Evolutionary conservation across 2,888 invertebrate species (phyloP).

Genomic region (Celastrina argiolus): DNA sequence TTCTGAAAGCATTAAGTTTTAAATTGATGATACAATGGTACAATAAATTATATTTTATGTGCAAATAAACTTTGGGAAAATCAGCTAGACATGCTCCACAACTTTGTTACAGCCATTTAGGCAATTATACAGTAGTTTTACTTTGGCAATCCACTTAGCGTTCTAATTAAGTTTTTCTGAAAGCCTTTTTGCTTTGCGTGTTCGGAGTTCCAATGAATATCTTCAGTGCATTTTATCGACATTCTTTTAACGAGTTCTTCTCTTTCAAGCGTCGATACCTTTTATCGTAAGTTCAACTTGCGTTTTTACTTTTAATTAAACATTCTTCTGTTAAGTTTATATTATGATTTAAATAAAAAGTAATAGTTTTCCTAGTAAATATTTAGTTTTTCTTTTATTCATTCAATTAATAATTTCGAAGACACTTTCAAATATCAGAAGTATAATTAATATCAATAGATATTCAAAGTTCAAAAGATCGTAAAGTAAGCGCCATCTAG

Average conservation of each 20-base stretch:
- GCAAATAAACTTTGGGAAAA: constrained; percentile 8
- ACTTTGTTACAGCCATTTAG: constrained; percentile 35
- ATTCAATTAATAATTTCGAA: no score
- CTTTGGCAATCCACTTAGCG: constrained; percentile 46
- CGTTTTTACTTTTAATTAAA: no score
- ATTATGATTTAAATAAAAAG: no score
- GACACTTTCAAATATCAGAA: no score
- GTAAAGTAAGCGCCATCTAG: constrained; percentile 69
- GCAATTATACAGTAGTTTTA: constrained; percentile 48
- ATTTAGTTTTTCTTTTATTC: no score
- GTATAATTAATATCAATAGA: no score
- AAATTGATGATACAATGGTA: not conserved
- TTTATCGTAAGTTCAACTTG: no score
- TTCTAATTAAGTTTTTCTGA: constrained; percentile 45
- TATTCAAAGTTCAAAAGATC: no score
- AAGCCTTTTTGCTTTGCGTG: constrained; percentile 30
- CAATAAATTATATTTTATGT: constrained; percentile 9
- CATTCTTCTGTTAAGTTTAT: no score
- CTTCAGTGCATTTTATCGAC: not conserved
- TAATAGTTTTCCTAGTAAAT: no score
- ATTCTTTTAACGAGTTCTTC: not conserved
- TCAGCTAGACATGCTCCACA: not conserved
- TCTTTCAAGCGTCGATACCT: not conserved
- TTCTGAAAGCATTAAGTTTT: not conserved
- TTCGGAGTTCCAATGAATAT: constrained; percentile 25